A percentile compares a stretch with the other conserved stretches of the same genome.
These are phyloP conservation scores for Grus americana DNA, from an alignment of 2,113 vertebrate genomes.

Conservation along the genomic window DNA sequence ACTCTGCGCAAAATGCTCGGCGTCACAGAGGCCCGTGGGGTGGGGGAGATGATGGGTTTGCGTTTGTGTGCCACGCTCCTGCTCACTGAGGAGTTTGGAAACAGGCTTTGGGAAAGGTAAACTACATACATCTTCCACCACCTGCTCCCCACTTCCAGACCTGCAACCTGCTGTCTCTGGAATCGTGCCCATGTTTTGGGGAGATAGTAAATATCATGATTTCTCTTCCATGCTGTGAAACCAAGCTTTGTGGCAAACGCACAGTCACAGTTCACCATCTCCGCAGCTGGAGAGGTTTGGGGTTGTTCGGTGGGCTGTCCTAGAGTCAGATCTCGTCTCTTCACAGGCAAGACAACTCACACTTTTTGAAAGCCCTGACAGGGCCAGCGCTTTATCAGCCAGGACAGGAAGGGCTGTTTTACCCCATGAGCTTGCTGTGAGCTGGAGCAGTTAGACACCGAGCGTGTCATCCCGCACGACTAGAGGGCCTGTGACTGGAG, in stretches of 20 bases:
- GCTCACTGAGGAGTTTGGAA: background rate
- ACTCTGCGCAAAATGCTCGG: fast-evolving
- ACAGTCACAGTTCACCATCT: background rate
- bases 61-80: fast-evolving
- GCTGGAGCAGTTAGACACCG: fast-evolving
- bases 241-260: background rate
- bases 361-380: fast-evolving
- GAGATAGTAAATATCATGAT: background rate
- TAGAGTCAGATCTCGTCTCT: background rate
- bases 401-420: background rate
- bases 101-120: background rate
- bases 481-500: background rate
- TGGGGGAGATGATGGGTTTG: background rate
- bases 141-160: background rate
- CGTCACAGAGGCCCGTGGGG: fast-evolving
- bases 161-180: background rate
- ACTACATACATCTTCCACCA: background rate
- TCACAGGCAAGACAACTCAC: background rate
- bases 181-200: background rate
- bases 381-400: background rate
- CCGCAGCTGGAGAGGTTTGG: background rate
- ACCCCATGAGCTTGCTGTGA: background rate
- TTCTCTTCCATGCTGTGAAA: background rate
- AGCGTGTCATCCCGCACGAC: background rate
- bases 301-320: background rate